Base-by-base conservation (phyloP, 1,140 invertebrate species). In the Bombus cullumanus region DNA sequence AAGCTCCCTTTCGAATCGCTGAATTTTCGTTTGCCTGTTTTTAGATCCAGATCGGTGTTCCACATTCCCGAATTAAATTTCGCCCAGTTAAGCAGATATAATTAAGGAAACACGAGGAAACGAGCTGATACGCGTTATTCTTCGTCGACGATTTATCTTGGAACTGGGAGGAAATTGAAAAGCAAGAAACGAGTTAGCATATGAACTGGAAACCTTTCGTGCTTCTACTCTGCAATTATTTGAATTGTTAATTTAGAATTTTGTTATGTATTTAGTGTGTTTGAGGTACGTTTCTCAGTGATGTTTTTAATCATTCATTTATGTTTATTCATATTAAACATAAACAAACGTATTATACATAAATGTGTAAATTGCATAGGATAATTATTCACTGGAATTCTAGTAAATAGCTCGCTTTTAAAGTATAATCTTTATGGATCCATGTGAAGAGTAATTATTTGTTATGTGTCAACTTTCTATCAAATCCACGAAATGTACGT, bases 21-120 rank as follows among this genome's bases (percentile, higher is more conserved):
- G 28, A 47, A 78, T 83, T 81, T 69, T 47, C 53, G 39, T 43
- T 68, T 37, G 53, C 15, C 5, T 31, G n/a, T 31, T 31, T 15
- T 53, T 22, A 53, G 18, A 53, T 53, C 47, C 22, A 53, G 18
- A 53, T 53, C 18, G 1, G 47, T 22, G 31, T 25, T 34, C 43
- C 43, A 81, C 39, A 62, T 71, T 85, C 18, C 4, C 18, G 57
- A 57, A 80, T 88, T 83, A 82, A 85, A 88, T 80, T 86, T 69
- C 75, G 59, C n/a, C 39, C 39, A 57, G 59, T 83, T 89, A 88
- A 86, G 53, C 79, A 72, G 77, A 64, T n/a, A n/a, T n/a, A 62
- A 62, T 62, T 62, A 34, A 4, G 81, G 34, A 12, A 31, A 47
- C 43, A 18, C 37, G 76, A 66, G 9, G 18, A 41, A 41, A 66